Percentiles rank a stretch among this genome's conserved stretches.
Conservation (phyloP, 1,140 invertebrate species). For the Drosophila leontia region DNA sequence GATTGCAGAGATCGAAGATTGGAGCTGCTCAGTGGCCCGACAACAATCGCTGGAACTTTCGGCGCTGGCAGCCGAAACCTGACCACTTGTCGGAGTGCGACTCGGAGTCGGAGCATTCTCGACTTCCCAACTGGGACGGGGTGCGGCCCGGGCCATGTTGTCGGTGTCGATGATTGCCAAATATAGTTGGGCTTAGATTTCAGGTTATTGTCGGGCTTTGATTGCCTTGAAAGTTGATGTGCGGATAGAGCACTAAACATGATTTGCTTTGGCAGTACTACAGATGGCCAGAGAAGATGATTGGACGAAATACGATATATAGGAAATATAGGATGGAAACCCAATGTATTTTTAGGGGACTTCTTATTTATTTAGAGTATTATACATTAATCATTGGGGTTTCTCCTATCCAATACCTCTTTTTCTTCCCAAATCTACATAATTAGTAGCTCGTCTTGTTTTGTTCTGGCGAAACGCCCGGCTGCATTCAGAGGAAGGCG, state of each 20-base stretch:
- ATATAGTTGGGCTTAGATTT: constrained; percentile 48
- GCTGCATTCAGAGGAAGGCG: constrained; percentile 41
- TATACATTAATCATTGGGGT: not conserved
- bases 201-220: constrained; percentile 33
- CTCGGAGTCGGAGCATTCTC: constrained; percentile 21
- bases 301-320: not conserved
- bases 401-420: not conserved
- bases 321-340: not conserved
- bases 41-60: constrained; percentile 49
- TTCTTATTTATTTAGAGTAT: not conserved
- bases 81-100: constrained; percentile 31
- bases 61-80: constrained; percentile 28
- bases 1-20: constrained; percentile 23
- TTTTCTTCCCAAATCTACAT: constrained; percentile 8
- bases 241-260: constrained; percentile 17
- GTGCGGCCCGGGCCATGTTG: constrained; percentile 34
- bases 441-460: constrained; percentile 38
- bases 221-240: constrained; percentile 32
- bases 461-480: constrained; percentile 44
- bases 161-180: constrained; percentile 38
- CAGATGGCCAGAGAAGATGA: constrained; percentile 19
- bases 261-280: constrained; percentile 11
- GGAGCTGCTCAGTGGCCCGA: constrained; percentile 44
- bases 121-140: constrained; percentile 44
- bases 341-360: not conserved